Evolutionary conservation across 1,140 invertebrate genomes (phyloP).

Genomic region (Hermatobates lingyangjiaoensis): DNA sequence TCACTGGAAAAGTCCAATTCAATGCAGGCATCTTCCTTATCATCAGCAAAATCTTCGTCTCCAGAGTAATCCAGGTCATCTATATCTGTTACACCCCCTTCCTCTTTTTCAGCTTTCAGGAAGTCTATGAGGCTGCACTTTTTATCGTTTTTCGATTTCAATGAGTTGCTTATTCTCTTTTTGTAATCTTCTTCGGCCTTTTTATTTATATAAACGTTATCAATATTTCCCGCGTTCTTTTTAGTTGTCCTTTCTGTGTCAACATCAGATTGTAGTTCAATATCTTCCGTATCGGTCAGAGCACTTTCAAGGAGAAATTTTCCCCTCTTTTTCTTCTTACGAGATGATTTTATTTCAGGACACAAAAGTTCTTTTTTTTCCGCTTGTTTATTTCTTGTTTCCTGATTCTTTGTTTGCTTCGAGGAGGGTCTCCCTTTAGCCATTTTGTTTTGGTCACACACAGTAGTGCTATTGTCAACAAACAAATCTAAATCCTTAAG

Average conservation of each 20-base stretch:
- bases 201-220: neutral
- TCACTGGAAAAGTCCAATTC: neutral
- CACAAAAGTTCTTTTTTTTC: neutral
- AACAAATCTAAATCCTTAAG: no score
- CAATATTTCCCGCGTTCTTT: neutral
- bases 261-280: neutral
- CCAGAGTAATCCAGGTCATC: neutral
- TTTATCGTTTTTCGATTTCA: neutral
- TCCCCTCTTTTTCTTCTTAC: neutral
- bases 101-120: neutral
- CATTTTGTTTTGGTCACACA: neutral
- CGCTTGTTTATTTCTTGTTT: no score
- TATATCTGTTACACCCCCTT: neutral
- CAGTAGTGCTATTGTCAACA: no score
- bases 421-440: no score
- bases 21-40: neutral
- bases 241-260: neutral
- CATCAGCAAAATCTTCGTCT: neutral
- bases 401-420: no score
- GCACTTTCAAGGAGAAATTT: neutral
- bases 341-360: neutral
- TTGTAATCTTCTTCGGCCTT: neutral
- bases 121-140: neutral
- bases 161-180: neutral
- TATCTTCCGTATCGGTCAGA: neutral